These are phyloP conservation scores for Lutraria rhynchaena DNA, from an alignment of 1,140 invertebrate species.

Conservation along the genomic window DNA sequence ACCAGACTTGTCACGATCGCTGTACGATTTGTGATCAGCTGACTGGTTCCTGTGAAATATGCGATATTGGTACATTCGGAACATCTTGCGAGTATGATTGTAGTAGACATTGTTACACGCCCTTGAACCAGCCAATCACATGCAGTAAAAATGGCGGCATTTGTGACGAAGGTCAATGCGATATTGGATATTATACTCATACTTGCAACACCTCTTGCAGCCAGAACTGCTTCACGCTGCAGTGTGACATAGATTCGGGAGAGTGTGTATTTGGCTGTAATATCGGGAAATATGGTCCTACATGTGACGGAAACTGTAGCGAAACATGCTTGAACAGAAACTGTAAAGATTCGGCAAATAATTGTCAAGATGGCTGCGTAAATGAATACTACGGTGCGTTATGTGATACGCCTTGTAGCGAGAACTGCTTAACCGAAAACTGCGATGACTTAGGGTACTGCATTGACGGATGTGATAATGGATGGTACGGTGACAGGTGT, in stretches of 20 bases:
- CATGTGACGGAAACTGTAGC: constrained; percentile 31
- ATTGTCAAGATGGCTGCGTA: constrained; percentile 30
- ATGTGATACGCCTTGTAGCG: constrained; percentile 45
- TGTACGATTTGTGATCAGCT: constrained; percentile 29
- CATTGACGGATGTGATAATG: constrained; percentile 4
- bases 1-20: constrained; percentile 4
- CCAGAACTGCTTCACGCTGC: not conserved
- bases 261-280: constrained; percentile 38
- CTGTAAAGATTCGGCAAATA: not conserved
- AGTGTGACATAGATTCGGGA: constrained; percentile 33
- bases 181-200: constrained; percentile 12
- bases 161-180: constrained; percentile 28
- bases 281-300: constrained; percentile 37
- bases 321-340: constrained; percentile 36
- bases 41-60: constrained; percentile 37
- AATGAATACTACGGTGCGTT: constrained; percentile 29
- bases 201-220: constrained; percentile 21
- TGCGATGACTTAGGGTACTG: constrained; percentile 40
- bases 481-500: constrained; percentile 38
- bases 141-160: constrained; percentile 17
- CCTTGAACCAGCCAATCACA: not conserved
- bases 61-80: constrained; percentile 38
- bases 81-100: constrained; percentile 28
- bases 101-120: constrained; percentile 11
- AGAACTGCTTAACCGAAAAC: constrained; percentile 5